phyloP scores from a whole-genome alignment of 1,140 invertebrate species.

The Penaeus chinensis region DNA sequence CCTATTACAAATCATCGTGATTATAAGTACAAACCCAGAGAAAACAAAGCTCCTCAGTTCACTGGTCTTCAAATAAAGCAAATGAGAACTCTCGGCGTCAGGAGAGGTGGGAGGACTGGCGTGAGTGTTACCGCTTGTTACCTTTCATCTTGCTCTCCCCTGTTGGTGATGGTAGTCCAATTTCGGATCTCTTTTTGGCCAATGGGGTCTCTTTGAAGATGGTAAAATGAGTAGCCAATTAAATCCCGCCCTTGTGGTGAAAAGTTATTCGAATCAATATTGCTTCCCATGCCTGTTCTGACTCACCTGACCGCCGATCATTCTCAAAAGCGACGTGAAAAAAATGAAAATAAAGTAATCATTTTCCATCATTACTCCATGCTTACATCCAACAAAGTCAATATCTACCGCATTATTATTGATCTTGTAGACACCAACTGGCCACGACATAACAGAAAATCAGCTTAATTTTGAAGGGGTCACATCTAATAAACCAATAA shows the following conservation, averaged over 20 bases:
- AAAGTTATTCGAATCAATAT: constrained; percentile 31
- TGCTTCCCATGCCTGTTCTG: constrained; percentile 48
- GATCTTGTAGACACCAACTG: constrained; percentile 62
- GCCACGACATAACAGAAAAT: constrained; percentile 62
- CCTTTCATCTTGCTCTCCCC: background rate
- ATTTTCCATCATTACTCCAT: constrained; percentile 56
- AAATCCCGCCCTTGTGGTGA: constrained; percentile 45
- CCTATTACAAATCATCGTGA: constrained; percentile 27
- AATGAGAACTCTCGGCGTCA: constrained; percentile 57
- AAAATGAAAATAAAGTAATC: constrained; percentile 37
- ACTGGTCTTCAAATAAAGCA: constrained; percentile 52
- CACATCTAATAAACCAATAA: constrained; percentile 62
- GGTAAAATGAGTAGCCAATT: constrained; percentile 26
- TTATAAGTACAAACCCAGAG: constrained; percentile 60
- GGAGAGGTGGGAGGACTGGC: constrained; percentile 45
- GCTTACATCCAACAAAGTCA: constrained; percentile 61
- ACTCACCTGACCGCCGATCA: constrained; percentile 56
- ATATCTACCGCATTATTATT: constrained; percentile 60
- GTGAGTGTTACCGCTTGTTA: background rate
- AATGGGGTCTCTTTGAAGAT: background rate
- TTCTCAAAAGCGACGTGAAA: constrained; percentile 53
- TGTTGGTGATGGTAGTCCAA: constrained; percentile 9
- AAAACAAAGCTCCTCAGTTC: constrained; percentile 61
- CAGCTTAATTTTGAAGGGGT: constrained; percentile 59
- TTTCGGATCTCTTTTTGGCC: background rate